Percentiles rank a stretch among this genome's conserved stretches.
These are phyloP conservation scores for Haliaeetus vocifer DNA, from an alignment of 2,797 vertebrate species.

Conservation along the genomic window DNA sequence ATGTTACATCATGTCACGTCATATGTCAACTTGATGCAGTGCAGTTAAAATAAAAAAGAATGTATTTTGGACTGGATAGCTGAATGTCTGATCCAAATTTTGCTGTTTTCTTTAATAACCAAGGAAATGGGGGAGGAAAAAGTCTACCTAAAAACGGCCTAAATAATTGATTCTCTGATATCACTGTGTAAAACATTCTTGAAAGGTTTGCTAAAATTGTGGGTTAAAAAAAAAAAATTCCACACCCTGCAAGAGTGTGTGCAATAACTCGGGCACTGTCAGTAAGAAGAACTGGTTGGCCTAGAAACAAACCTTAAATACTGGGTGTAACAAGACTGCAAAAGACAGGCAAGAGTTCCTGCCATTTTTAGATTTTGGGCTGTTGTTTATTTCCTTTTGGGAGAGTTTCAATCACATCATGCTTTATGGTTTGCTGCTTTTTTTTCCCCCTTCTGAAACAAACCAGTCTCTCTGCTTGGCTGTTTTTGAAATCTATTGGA, in stretches of 20 bases:
- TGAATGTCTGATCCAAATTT: constrained; percentile 29
- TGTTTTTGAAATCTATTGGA: background rate
- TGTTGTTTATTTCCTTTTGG: background rate
- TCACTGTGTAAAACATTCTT: constrained; percentile 30
- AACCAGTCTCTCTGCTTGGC: background rate
- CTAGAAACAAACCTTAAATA: constrained; percentile 42
- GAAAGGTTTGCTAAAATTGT: constrained; percentile 28
- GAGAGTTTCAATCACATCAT: background rate
- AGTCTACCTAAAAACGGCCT: background rate
- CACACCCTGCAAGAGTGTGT: background rate
- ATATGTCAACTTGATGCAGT: constrained; percentile 36
- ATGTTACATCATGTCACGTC: constrained; percentile 12
- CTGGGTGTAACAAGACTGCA: background rate
- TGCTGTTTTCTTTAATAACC: constrained; percentile 47
- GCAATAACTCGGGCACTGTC: background rate
- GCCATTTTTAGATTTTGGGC: background rate
- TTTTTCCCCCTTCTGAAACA: background rate
- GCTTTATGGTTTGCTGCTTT: background rate
- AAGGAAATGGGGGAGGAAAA: constrained; percentile 11
- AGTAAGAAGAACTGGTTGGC: background rate
- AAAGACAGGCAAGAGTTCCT: background rate
- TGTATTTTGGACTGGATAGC: constrained; percentile 29
- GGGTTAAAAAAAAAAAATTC: background rate
- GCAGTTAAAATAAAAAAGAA: constrained; percentile 34
- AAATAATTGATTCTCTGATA: constrained; percentile 35